These are phyloP conservation scores for Plotosus lineatus DNA, from an alignment of 2,113 vertebrate genomes.

Conservation along the genomic window DNA sequence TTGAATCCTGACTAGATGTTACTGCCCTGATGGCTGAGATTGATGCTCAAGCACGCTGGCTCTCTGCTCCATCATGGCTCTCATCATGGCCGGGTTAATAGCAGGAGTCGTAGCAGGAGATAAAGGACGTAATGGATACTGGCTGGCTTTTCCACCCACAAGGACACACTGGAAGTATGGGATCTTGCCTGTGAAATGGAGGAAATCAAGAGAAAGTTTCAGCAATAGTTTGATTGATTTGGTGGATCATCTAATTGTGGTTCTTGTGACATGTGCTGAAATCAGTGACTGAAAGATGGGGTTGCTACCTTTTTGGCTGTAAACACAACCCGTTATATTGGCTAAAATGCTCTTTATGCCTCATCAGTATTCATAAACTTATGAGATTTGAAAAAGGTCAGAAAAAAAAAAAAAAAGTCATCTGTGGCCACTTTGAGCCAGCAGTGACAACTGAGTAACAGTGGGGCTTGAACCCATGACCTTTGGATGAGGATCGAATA, in stretches of 20 bases:
- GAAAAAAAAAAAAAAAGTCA: no score
- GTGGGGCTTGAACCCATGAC: no score
- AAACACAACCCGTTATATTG: no score
- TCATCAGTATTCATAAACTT: no score
- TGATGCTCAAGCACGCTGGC: conserved; percentile 59
- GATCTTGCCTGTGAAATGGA: conserved; percentile 65
- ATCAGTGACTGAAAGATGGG: no score
- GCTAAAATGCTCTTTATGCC: no score
- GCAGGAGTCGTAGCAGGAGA: conserved; percentile 67
- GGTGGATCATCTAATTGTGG: background rate
- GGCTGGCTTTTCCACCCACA: conserved; percentile 66
- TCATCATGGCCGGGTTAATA: conserved; percentile 61
- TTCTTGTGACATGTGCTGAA: no score
- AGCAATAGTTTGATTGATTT: background rate
- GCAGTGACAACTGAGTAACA: no score
- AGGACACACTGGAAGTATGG: conserved; percentile 77
- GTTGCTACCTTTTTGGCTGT: no score
- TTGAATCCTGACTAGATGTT: conserved; percentile 24
- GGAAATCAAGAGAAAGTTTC: background rate
- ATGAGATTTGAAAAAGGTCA: no score
- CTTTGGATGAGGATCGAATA: no score
- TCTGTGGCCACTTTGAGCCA: no score
- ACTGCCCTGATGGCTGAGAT: conserved; percentile 63
- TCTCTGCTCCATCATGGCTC: conserved; percentile 70
- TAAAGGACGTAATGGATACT: conserved; percentile 69